phyloP scores from a whole-genome alignment of 2,113 vertebrate genomes.

The Galeopterus variegatus region DNA sequence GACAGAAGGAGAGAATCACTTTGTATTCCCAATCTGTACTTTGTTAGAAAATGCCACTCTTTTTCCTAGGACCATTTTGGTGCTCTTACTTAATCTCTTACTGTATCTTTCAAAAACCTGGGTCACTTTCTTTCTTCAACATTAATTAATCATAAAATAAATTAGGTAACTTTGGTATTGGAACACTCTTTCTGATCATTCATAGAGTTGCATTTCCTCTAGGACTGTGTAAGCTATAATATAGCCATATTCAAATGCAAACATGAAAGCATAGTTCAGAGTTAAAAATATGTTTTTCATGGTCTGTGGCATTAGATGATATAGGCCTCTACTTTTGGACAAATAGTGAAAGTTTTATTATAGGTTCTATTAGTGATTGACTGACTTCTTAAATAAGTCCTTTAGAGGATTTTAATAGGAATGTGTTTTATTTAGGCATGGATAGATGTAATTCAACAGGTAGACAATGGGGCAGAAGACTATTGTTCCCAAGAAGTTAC shows the following conservation, averaged over 20 bases:
- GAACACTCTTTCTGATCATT: constrained; percentile 19
- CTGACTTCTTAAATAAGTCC: background rate
- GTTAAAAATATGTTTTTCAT: background rate
- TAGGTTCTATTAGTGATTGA: background rate
- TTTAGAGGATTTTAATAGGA: constrained; percentile 35
- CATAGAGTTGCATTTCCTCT: background rate
- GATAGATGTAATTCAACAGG: background rate
- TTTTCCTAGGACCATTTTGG: background rate
- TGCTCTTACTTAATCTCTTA: background rate
- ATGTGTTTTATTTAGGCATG: background rate
- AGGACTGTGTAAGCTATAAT: background rate
- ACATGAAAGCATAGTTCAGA: background rate
- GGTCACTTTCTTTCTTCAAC: background rate
- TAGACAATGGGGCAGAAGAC: background rate
- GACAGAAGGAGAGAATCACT: background rate
- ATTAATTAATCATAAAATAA: constrained; percentile 17
- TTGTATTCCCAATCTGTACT: background rate
- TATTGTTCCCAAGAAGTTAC: background rate
- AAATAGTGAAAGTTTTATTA: constrained; percentile 13
- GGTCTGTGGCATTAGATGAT: background rate
- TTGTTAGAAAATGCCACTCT: background rate
- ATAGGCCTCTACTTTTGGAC: background rate
- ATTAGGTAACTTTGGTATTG: background rate
- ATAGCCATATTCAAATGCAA: background rate
- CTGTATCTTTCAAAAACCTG: background rate